Percentiles rank a stretch among this genome's conserved stretches.
These are phyloP conservation scores for Pristionchus entomophagus DNA, from an alignment of 2,888 invertebrate genomes.

Conservation along the genomic window DNA sequence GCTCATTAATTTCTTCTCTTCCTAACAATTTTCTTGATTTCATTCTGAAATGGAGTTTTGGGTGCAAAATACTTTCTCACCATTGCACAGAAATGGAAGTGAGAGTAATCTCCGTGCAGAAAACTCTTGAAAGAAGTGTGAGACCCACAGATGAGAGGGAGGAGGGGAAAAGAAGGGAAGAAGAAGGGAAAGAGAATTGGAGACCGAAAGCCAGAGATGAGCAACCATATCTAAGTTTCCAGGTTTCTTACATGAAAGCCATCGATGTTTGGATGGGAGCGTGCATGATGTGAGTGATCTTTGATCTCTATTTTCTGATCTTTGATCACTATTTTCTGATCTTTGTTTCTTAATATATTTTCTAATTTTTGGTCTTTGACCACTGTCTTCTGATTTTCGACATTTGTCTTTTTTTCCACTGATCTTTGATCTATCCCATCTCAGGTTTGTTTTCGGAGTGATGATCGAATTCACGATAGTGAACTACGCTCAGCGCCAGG, in stretches of 20 bases:
- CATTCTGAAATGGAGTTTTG: not conserved
- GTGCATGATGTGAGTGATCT: slow-evolving; percentile 65
- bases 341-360: not conserved
- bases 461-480: slow-evolving; percentile 72
- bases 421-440: slow-evolving; percentile 1
- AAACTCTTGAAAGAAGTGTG: slow-evolving; percentile 27
- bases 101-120: not conserved
- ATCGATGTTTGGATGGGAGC: slow-evolving; percentile 73
- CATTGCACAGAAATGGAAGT: slow-evolving; percentile 1
- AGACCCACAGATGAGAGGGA: not conserved
- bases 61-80: no score
- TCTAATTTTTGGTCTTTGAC: not conserved
- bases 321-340: not conserved
- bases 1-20: not conserved
- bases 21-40: not conserved
- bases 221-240: slow-evolving; percentile 50
- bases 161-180: not conserved
- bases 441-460: slow-evolving; percentile 68
- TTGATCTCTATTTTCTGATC: not conserved
- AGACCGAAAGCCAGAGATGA: slow-evolving; percentile 10
- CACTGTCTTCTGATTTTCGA: not conserved
- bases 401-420: no score
- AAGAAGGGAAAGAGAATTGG: not conserved
- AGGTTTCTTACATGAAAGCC: slow-evolving; percentile 69
- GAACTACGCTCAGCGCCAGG: slow-evolving; percentile 68